phyloP scores from a whole-genome alignment of 1,140 invertebrate genomes.

The Drosophila ananassae region DNA sequence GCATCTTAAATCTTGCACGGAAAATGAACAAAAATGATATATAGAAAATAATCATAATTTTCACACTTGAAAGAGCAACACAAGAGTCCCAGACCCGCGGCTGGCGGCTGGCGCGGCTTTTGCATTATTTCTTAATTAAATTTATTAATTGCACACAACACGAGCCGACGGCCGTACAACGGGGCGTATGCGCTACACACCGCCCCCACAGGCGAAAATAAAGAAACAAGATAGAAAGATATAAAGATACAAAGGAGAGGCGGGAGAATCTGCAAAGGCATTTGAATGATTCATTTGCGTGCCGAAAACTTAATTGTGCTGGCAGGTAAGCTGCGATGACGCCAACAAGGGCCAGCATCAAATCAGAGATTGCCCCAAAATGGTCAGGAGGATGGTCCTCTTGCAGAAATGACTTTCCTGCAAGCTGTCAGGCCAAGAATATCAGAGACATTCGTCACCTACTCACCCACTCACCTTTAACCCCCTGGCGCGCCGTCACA shows the following conservation, averaged over 20 bases:
- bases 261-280: slow-evolving; percentile 9
- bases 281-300: slow-evolving; percentile 70
- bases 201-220: slow-evolving; percentile 36
- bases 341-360: slow-evolving; percentile 20
- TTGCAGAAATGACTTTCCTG: slow-evolving; percentile 10
- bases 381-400: slow-evolving; percentile 1
- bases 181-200: slow-evolving; percentile 52
- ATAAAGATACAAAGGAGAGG: not conserved
- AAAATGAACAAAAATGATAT: slow-evolving; percentile 54
- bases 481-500: slow-evolving; percentile 7
- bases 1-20: slow-evolving; percentile 56
- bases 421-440: slow-evolving; percentile 35
- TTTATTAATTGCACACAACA: slow-evolving; percentile 82
- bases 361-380: slow-evolving; percentile 15
- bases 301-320: slow-evolving; percentile 60
- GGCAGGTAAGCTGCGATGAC: slow-evolving; percentile 45
- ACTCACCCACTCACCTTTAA: slow-evolving; percentile 52
- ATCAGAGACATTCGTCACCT: slow-evolving; percentile 54
- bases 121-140: slow-evolving; percentile 81
- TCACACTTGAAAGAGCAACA: slow-evolving; percentile 74
- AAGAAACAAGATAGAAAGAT: slow-evolving; percentile 18
- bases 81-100: not conserved
- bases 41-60: slow-evolving; percentile 78
- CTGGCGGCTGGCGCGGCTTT: slow-evolving; percentile 33
- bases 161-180: slow-evolving; percentile 58